A percentile compares a stretch with the other conserved stretches of the same genome.
Evolutionary conservation across 2,888 invertebrate species (phyloP).

Genomic region (Limnephilus lunatus): DNA sequence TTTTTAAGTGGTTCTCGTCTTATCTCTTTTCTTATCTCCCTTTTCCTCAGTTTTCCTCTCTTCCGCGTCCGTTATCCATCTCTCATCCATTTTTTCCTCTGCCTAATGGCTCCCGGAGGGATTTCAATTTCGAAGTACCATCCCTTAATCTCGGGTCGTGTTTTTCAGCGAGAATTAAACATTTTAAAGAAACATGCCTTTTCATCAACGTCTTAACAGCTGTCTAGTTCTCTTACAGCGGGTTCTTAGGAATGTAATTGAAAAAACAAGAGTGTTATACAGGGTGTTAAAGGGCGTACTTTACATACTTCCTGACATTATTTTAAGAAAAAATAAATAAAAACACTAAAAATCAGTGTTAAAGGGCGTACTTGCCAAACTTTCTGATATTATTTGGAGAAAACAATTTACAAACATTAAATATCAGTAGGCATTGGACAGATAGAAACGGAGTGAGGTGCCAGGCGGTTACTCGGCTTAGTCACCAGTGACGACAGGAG

Average conservation of each 20-base stretch:
- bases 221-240: not conserved
- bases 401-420: too few species aligned
- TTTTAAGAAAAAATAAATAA: too few species aligned
- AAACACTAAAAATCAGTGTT: too few species aligned
- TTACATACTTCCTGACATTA: too few species aligned
- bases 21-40: conserved; percentile 29
- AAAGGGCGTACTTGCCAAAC: too few species aligned
- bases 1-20: conserved; percentile 37
- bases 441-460: too few species aligned
- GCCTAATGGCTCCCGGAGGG: conserved; percentile 33
- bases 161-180: not conserved
- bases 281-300: too few species aligned
- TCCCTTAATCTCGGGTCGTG: conserved; percentile 25
- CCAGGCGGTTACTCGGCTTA: too few species aligned
- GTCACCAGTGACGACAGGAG: too few species aligned
- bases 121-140: conserved; percentile 13
- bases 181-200: not conserved
- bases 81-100: conserved; percentile 20
- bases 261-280: not conserved
- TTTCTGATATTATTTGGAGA: too few species aligned
- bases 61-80: conserved; percentile 32
- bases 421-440: too few species aligned
- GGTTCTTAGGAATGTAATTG: not conserved
- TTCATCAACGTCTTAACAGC: not conserved
- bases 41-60: not conserved